Percentiles rank a stretch among this genome's conserved stretches.
Conservation (phyloP, 2,113 vertebrate species). For the Heterotis niloticus region DNA sequence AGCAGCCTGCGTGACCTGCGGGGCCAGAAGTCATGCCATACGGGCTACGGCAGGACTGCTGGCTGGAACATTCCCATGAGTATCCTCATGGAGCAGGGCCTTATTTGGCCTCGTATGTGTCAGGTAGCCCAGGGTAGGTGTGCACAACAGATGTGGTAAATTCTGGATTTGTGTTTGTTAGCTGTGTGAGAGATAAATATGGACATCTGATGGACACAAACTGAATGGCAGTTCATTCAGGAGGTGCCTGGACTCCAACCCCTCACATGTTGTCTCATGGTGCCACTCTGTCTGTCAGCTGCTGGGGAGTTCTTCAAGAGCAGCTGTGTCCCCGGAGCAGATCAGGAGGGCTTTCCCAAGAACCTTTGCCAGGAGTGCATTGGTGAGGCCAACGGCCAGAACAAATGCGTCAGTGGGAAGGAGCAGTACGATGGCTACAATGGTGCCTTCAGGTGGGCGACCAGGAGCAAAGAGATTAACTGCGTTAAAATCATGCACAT, state of each 20-base stretch:
- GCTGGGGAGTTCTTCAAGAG: constrained; percentile 78
- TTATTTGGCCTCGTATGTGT: constrained; percentile 71
- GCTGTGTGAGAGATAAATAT: background rate
- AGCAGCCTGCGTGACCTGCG: constrained; percentile 73
- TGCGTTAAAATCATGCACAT: background rate
- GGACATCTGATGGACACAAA: background rate
- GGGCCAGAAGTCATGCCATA: constrained; percentile 81
- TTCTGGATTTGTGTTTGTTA: background rate
- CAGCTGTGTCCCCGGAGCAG: constrained; percentile 84
- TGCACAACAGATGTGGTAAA: no score
- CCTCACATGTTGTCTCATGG: constrained; percentile 30
- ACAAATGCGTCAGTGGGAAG: constrained; percentile 75
- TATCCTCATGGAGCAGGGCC: constrained; percentile 67
- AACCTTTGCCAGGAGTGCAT: constrained; percentile 76
- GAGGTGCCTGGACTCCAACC: background rate
- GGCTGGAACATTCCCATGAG: constrained; percentile 87
- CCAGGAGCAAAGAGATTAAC: background rate
- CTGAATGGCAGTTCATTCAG: background rate
- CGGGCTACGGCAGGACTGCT: constrained; percentile 66
- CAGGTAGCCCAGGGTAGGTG: constrained; percentile 74
- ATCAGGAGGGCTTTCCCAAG: constrained; percentile 64
- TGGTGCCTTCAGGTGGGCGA: constrained; percentile 82
- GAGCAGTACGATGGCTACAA: constrained; percentile 79
- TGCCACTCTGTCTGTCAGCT: constrained; percentile 54
- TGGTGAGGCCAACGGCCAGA: constrained; percentile 68